Evolutionary conservation across 2,113 vertebrate species (phyloP).

Genomic region (Romanogobio albipinnatus): DNA sequence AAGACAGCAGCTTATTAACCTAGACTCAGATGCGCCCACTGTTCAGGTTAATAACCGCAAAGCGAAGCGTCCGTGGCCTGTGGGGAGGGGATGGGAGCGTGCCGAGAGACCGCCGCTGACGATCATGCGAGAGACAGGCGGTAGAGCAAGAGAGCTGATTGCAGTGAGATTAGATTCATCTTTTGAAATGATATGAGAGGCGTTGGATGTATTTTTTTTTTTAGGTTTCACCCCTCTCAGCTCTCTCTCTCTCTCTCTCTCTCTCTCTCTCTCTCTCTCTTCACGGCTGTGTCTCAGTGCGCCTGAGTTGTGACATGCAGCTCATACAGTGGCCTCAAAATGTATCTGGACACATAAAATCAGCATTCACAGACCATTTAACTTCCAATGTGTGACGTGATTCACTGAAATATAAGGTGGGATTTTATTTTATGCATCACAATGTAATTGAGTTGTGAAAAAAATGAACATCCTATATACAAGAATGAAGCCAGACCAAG

Average conservation of each 20-base stretch:
- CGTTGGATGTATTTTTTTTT: constrained; percentile 34
- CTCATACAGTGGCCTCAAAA: constrained; percentile 1
- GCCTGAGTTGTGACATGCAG: constrained; percentile 5
- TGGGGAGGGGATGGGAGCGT: constrained; percentile 41
- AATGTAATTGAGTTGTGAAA: background rate
- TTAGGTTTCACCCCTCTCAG: constrained; percentile 35
- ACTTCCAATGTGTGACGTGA: background rate
- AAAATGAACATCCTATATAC: background rate
- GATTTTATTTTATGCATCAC: background rate
- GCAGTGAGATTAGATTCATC: constrained; percentile 61
- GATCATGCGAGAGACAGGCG: constrained; percentile 47
- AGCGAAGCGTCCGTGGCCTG: constrained; percentile 52
- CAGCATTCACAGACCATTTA: background rate
- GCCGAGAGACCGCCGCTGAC: constrained; percentile 41
- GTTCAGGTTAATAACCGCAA: constrained; percentile 61
- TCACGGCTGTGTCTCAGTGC: background rate
- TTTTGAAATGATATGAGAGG: constrained; percentile 54
- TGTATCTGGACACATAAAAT: background rate
- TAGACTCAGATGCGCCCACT: constrained; percentile 54
- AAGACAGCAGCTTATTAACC: constrained; percentile 62
- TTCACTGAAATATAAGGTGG: background rate
- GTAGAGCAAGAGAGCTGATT: constrained; percentile 49
- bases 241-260: background rate
- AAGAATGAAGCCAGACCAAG: background rate
- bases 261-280: background rate